Percentiles rank a stretch among this genome's conserved stretches.
Conservation (phyloP, 2,113 vertebrate species). For the Perccottus glenii region DNA sequence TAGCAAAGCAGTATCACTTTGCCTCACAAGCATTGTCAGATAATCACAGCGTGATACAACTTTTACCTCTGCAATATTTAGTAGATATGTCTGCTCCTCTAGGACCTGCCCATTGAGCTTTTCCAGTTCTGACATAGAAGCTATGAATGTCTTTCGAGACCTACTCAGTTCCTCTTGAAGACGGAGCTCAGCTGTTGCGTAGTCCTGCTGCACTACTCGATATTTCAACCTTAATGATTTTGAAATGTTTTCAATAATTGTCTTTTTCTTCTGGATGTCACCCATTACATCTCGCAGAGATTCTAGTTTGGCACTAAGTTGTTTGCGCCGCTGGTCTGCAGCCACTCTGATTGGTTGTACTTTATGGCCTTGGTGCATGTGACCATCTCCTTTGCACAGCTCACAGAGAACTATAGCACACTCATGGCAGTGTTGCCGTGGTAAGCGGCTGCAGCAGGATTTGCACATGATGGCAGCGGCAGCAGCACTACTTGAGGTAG, state of each 20-base stretch:
- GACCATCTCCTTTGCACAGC: slow-evolving; percentile 83
- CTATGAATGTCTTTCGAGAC: slow-evolving; percentile 87
- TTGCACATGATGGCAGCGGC: slow-evolving; percentile 90
- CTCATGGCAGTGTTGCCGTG: slow-evolving; percentile 89
- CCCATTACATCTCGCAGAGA: slow-evolving; percentile 85
- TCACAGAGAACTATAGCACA: slow-evolving; percentile 88
- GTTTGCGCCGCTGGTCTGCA: slow-evolving; percentile 88
- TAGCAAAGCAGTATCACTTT: slow-evolving; percentile 88
- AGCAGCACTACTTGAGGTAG: slow-evolving; percentile 82
- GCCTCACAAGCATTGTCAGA: slow-evolving; percentile 91
- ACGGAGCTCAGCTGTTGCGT: slow-evolving; percentile 86
- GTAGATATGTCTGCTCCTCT: slow-evolving; percentile 93
- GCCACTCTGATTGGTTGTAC: slow-evolving; percentile 86
- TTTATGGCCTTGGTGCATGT: slow-evolving; percentile 82
- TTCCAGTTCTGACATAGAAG: slow-evolving; percentile 89
- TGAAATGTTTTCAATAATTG: slow-evolving; percentile 84
- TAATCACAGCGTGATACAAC: slow-evolving; percentile 95
- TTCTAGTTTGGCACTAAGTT: slow-evolving; percentile 83
- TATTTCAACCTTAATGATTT: slow-evolving; percentile 87
- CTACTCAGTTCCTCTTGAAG: slow-evolving; percentile 90
- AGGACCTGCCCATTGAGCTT: slow-evolving; percentile 89
- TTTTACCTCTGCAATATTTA: slow-evolving; percentile 94
- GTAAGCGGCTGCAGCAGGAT: slow-evolving; percentile 86
- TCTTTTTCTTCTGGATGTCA: slow-evolving; percentile 89
- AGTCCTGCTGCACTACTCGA: slow-evolving; percentile 90